Conservation (phyloP, 1,140 invertebrate species). For the Hyles vespertilio region DNA sequence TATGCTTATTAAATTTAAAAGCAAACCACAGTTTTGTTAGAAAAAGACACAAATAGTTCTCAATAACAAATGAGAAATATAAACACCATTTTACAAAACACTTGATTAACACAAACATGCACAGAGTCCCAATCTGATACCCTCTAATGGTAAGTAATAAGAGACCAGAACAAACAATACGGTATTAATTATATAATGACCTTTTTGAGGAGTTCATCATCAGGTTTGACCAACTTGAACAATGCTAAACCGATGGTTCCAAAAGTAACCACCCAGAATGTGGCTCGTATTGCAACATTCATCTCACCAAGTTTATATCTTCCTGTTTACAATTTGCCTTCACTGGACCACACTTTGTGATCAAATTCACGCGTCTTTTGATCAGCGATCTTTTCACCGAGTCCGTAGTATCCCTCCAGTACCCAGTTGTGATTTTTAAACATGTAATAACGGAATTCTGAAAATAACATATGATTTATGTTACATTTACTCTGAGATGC, state of each 20-base stretch:
- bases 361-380: conserved; percentile 74
- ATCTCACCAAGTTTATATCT: conserved; percentile 49
- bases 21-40: too few species aligned
- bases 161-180: conserved; percentile 46
- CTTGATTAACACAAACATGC: not conserved
- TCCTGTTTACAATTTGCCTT: conserved; percentile 60
- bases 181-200: conserved; percentile 55
- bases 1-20: too few species aligned
- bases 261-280: conserved; percentile 76
- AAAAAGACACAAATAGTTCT: conserved; percentile 3
- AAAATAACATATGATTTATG: conserved; percentile 15
- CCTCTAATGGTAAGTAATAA: conserved; percentile 21
- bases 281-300: conserved; percentile 69
- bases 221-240: conserved; percentile 73
- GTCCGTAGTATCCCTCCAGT: conserved; percentile 78
- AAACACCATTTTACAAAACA: conserved; percentile 3
- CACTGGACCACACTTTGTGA: conserved; percentile 69
- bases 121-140: too few species aligned
- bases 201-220: conserved; percentile 73
- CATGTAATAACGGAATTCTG: conserved; percentile 79
- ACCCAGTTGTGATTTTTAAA: conserved; percentile 77
- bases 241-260: conserved; percentile 76
- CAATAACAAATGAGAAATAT: conserved; percentile 11
- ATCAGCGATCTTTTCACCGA: conserved; percentile 77
- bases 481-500: too few species aligned